These are phyloP conservation scores for Trididemnum nubilum DNA, from an alignment of 23 tunicate species.

Conservation along the genomic window DNA sequence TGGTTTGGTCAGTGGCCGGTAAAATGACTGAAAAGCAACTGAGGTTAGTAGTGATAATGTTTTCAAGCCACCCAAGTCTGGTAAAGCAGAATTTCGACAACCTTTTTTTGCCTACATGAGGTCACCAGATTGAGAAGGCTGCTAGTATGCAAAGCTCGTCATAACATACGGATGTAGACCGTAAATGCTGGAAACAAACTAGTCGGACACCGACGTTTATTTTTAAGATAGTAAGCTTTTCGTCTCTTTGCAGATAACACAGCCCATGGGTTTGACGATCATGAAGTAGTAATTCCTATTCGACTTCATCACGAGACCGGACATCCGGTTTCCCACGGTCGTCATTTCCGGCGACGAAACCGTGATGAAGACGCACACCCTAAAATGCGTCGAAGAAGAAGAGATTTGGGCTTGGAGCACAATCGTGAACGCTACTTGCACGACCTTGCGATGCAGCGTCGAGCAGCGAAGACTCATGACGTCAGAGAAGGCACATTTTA, in stretches of 20 bases:
- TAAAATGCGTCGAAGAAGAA: constrained; percentile 29
- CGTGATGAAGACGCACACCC: neutral
- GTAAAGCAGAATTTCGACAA: no score
- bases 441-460: neutral
- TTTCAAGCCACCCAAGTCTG: no score
- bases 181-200: no score
- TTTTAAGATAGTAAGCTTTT: no score
- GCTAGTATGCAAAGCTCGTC: no score
- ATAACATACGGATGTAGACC: no score
- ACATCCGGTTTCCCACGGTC: constrained; percentile 81
- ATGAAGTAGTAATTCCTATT: constrained; percentile 69
- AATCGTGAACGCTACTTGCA: constrained; percentile 3
- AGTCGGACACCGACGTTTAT: no score
- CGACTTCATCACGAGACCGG: constrained; percentile 83
- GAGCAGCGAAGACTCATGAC: neutral
- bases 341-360: constrained; percentile 61
- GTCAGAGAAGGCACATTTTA: constrained; percentile 19
- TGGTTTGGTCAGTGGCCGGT: no score
- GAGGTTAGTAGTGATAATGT: no score
- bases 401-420: constrained; percentile 12
- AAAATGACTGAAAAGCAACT: no score
- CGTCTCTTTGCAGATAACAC: constrained; percentile 47
- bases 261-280: constrained; percentile 71
- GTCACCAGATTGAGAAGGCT: no score
- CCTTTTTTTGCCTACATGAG: no score